Conservation (phyloP, 1,140 invertebrate species). For the Pseudomyrmex gracilis region DNA sequence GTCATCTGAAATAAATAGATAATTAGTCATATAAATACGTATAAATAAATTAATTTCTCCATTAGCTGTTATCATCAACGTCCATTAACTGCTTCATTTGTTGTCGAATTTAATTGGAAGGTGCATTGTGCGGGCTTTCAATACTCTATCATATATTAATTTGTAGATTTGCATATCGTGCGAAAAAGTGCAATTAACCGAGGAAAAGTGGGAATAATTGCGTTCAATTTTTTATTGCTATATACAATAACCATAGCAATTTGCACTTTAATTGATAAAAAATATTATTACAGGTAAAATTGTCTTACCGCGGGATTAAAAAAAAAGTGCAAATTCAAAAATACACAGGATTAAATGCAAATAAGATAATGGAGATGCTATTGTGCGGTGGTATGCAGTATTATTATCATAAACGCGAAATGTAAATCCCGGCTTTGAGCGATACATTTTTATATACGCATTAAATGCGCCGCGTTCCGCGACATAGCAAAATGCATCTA, state of each 20-base stretch:
- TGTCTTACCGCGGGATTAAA: not conserved
- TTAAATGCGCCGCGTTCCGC: not conserved
- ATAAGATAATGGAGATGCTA: slow-evolving; percentile 6
- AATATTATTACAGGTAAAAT: not conserved
- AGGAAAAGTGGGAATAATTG: not conserved
- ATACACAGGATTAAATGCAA: not conserved
- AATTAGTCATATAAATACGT: slow-evolving; percentile 18
- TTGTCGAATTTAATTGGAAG: not conserved
- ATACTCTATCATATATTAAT: slow-evolving; percentile 34
- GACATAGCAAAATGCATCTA: not conserved
- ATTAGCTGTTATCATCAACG: not conserved
- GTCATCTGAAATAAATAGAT: not conserved
- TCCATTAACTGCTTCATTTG: slow-evolving; percentile 7
- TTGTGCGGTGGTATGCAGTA: not conserved
- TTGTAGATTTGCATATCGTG: slow-evolving; percentile 14
- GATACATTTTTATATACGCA: slow-evolving; percentile 5
- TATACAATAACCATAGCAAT: not conserved
- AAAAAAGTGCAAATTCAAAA: not conserved
- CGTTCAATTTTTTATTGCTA: slow-evolving; percentile 1
- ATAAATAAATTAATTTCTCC: slow-evolving; percentile 35
- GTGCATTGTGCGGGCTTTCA: not conserved
- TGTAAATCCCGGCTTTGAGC: slow-evolving; percentile 12
- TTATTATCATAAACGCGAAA: slow-evolving; percentile 24
- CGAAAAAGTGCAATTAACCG: slow-evolving; percentile 24
- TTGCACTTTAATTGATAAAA: not conserved